Evolutionary conservation across 2,113 vertebrate species (phyloP), one percentile per base, ranked within the genome.

Genomic region (Naja naja): DNA sequence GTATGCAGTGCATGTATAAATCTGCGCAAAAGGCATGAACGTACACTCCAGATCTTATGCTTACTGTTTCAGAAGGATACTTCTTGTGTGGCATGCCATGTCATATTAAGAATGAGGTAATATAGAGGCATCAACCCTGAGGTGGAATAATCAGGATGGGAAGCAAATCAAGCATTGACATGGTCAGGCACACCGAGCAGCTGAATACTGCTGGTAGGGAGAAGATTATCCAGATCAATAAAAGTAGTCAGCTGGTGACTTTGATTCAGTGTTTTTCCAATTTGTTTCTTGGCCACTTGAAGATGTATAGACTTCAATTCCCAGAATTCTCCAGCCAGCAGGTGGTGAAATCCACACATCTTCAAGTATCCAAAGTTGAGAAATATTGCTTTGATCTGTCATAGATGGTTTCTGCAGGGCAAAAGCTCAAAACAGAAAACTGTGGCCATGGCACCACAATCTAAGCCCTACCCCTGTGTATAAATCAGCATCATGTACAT

Each of bases 71-170:
- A 30, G 27, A 52, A 49, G 86, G 47, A 25, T 9, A 34, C 85
- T 23, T 54, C 11, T 16, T 20, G 1, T 0, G 27, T 0, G 1
- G 49, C 64, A 16, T 94, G 55, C 10, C n/a, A 9, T 94, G 60
- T 11, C 23, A 4, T 23, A 25, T 10, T 27, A 54, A 53, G n/a
- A 7, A 1, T 0, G 0, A 22, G 85, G 5, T 88, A n/a, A 0
- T 20, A 1, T 20, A 81, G 9, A 3, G 1, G 88, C 54, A 0
- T 0, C 7, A 5, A 2, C 25, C 20, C 9, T 30, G 12, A 16
- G 12, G 39, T 87, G 5, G 39, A 14, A 58, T 11, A 52, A 34
- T 20, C 69, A 56, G 88, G 53, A 52, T 18, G 16, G 53, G 54
- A 27, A 92, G 34, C 39, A 47, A 47, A 45, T 47, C 34, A 92